Conservation (phyloP, 2,113 vertebrate species). For the Oceanodroma tethys region DNA sequence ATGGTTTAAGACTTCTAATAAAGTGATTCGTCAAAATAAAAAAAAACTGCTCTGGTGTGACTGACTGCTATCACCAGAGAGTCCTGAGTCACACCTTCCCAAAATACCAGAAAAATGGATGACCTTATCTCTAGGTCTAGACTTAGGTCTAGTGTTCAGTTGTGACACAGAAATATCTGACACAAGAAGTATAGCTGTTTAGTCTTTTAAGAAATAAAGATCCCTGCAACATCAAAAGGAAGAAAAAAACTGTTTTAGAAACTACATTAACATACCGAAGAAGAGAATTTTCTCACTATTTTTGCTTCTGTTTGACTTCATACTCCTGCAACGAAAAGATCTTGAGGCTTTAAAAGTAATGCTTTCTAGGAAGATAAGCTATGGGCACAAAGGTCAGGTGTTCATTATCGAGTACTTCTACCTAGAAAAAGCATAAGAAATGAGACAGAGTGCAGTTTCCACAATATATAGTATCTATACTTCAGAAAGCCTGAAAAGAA, state of each 20-base stretch:
- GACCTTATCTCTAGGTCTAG: neutral
- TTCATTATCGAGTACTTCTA: neutral
- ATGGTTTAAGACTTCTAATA: neutral
- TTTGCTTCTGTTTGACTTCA: neutral
- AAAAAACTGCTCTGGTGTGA: neutral
- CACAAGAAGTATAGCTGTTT: neutral
- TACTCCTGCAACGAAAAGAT: neutral
- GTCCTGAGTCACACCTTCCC: neutral
- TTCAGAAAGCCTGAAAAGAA: neutral
- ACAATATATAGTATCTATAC: neutral
- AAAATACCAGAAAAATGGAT: neutral
- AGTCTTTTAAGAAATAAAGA: neutral
- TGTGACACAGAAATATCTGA: neutral
- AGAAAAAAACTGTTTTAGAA: neutral
- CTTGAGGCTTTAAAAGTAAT: neutral
- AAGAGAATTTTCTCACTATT: neutral
- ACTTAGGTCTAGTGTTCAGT: neutral
- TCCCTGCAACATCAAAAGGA: neutral
- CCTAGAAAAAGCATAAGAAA: neutral
- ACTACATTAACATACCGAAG: neutral
- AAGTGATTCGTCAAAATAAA: neutral
- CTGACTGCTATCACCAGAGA: neutral
- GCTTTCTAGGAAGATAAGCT: neutral
- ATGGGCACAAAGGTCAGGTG: neutral
- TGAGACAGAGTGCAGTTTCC: neutral